A percentile compares a stretch with the other conserved stretches of the same genome.
Evolutionary conservation across 2,888 invertebrate genomes (phyloP).

Genomic region (Hipparchia sbordonii): DNA sequence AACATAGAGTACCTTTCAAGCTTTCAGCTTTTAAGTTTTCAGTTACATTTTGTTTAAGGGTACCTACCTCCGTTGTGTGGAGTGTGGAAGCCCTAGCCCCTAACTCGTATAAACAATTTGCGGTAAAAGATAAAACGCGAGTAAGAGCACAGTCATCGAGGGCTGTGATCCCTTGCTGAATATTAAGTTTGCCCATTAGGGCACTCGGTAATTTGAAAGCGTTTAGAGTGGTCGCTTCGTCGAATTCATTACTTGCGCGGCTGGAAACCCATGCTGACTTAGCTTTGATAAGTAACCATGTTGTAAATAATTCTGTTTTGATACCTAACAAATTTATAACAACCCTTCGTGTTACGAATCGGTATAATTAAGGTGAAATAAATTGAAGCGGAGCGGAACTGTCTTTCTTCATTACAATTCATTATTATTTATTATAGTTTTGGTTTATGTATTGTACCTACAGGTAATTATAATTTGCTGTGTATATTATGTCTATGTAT

Average conservation of each 20-base stretch:
- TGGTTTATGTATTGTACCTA: no score
- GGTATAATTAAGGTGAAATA: not conserved
- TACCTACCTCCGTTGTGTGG: not conserved
- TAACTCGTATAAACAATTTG: slow-evolving; percentile 47
- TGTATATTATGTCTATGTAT: no score
- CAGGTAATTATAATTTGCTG: no score
- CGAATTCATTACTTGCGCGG: slow-evolving; percentile 62
- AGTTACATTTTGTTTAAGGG: not conserved
- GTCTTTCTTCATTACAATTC: no score
- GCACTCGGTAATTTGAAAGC: slow-evolving; percentile 65
- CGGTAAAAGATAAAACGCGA: slow-evolving; percentile 45
- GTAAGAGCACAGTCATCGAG: slow-evolving; percentile 39
- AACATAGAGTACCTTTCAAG: not conserved
- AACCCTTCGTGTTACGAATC: not conserved
- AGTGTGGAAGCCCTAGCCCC: slow-evolving; percentile 11
- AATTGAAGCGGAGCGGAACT: no score
- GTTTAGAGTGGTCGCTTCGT: slow-evolving; percentile 61
- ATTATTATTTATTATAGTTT: no score
- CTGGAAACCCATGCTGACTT: slow-evolving; percentile 47
- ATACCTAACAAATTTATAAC: not conserved
- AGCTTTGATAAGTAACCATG: slow-evolving; percentile 50
- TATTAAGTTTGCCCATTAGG: slow-evolving; percentile 73
- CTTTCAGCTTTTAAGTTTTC: not conserved
- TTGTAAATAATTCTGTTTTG: slow-evolving; percentile 10
- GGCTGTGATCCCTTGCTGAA: slow-evolving; percentile 63